A percentile compares a stretch with the other conserved stretches of the same genome.
phyloP scores from a whole-genome alignment of 2,113 vertebrate genomes.

The Burhinus oedicnemus region DNA sequence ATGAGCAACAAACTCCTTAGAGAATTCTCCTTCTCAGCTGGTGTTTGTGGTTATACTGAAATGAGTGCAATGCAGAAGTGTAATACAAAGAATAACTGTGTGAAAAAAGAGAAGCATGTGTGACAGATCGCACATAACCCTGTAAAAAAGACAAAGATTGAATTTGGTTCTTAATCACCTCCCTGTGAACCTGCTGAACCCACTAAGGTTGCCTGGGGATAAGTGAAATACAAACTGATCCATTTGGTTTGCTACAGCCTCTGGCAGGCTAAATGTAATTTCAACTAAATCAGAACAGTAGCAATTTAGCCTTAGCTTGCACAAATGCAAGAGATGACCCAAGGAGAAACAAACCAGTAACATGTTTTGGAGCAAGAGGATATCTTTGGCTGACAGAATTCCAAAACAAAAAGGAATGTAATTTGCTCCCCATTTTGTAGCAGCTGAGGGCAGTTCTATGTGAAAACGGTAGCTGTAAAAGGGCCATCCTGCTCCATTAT shows the following conservation, averaged over 20 bases:
- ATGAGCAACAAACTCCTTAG: not conserved
- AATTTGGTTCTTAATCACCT: not conserved
- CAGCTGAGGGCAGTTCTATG: not conserved
- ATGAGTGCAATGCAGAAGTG: not conserved
- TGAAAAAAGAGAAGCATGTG: not conserved
- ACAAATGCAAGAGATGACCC: not conserved
- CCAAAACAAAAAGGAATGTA: not conserved
- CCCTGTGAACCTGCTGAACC: conserved; percentile 3
- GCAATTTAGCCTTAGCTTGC: not conserved
- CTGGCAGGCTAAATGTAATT: conserved; percentile 14
- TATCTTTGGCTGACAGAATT: not conserved
- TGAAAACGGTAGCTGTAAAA: not conserved
- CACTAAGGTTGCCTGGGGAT: not conserved
- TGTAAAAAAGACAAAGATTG: conserved; percentile 4
- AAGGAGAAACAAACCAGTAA: conserved; percentile 1
- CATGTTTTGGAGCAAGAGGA: not conserved
- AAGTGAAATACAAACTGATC: conserved; percentile 41
- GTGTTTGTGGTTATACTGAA: conserved; percentile 17
- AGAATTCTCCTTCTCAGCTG: not conserved
- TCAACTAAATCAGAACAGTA: conserved; percentile 16
- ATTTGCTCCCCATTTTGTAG: not conserved
- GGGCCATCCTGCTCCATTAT: not conserved
- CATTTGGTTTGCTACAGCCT: conserved; percentile 23
- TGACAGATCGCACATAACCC: conserved; percentile 15
- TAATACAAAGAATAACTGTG: conserved; percentile 1